These are phyloP conservation scores for Diloba caeruleocephala DNA, from an alignment of 2,888 invertebrate genomes.

Conservation along the genomic window DNA sequence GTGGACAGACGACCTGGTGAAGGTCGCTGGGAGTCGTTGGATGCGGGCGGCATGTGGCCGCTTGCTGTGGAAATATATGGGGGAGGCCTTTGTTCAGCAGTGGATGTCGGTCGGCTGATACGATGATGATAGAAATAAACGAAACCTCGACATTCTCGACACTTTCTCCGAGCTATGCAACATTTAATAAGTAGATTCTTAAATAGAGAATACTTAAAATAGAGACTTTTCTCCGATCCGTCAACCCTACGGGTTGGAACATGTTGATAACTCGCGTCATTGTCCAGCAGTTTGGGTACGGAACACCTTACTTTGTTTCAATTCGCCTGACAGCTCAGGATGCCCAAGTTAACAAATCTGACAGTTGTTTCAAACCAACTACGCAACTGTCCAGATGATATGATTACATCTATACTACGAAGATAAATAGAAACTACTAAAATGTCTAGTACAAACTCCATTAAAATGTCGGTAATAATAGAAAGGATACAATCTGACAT, in stretches of 20 bases:
- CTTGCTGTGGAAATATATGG: too few species aligned
- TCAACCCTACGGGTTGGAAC: constrained; percentile 30
- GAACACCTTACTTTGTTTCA: constrained; percentile 56
- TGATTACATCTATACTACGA: not conserved
- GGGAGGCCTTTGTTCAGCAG: too few species aligned
- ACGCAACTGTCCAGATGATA: constrained; percentile 25
- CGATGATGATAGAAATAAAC: too few species aligned
- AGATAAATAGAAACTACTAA: constrained; percentile 9
- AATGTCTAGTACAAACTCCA: constrained; percentile 13
- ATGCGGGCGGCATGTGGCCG: too few species aligned
- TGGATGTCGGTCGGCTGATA: too few species aligned
- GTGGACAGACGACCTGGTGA: too few species aligned
- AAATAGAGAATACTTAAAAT: too few species aligned
- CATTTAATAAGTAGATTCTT: too few species aligned
- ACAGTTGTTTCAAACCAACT: constrained; percentile 35
- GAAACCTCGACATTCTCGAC: too few species aligned
- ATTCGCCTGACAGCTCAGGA: constrained; percentile 48
- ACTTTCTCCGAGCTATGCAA: too few species aligned
- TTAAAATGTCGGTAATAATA: constrained; percentile 12
- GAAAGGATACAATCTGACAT: constrained; percentile 12
- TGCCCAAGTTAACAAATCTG: constrained; percentile 50
- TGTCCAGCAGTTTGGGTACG: constrained; percentile 46
- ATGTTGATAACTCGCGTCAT: constrained; percentile 20
- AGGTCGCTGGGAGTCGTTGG: too few species aligned
- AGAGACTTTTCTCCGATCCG: not conserved